These are phyloP conservation scores for Cheilosia grossa DNA, from an alignment of 2,888 invertebrate species.

Conservation along the genomic window DNA sequence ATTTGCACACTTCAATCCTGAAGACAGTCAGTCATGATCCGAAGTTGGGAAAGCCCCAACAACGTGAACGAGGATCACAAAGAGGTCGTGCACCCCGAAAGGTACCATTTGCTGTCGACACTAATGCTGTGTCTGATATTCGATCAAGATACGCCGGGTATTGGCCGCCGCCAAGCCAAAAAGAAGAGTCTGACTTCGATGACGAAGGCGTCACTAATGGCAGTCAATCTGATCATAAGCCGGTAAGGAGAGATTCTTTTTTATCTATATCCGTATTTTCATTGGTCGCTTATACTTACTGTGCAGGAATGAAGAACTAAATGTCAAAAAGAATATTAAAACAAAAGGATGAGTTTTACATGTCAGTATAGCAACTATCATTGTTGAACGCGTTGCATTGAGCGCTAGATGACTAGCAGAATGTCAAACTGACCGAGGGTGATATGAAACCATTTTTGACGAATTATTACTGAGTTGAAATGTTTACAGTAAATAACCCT, in stretches of 20 bases:
- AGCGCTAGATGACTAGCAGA: no score
- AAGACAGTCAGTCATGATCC: constrained; percentile 79
- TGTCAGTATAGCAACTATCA: no score
- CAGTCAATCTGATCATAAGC: constrained; percentile 77
- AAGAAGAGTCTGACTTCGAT: constrained; percentile 79
- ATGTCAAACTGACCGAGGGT: no score
- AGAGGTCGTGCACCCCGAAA: constrained; percentile 84
- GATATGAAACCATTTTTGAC: no score
- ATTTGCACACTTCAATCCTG: constrained; percentile 80
- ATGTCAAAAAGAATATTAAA: no score
- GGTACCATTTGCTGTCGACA: constrained; percentile 84
- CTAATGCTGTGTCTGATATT: constrained; percentile 84
- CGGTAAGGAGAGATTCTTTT: constrained; percentile 72
- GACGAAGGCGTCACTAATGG: constrained; percentile 79
- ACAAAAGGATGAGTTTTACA: not conserved
- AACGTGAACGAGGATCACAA: constrained; percentile 82
- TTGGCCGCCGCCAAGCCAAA: constrained; percentile 84
- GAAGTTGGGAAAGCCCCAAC: constrained; percentile 74
- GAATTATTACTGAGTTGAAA: no score
- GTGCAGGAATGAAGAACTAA: no score
- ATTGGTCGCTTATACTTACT: not conserved
- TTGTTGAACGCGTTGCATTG: no score
- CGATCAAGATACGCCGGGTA: constrained; percentile 84
- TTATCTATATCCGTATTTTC: not conserved
- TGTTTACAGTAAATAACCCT: no score